phyloP scores from a whole-genome alignment of 1,140 invertebrate species.

The Acromyrmex charruanus region DNA sequence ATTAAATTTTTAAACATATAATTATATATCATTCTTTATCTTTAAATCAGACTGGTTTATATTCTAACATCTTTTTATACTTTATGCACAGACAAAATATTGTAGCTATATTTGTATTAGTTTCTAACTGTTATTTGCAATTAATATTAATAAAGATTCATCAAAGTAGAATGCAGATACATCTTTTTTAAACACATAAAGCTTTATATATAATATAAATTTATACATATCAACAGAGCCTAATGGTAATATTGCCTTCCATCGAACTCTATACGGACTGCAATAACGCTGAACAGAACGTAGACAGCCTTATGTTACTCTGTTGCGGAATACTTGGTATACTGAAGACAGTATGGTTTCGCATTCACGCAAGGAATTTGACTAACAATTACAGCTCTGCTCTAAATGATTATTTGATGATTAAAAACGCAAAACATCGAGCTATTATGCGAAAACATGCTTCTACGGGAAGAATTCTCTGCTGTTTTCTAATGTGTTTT shows the following conservation, averaged over 20 bases:
- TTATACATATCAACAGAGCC: conserved; percentile 33
- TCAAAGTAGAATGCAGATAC: not conserved
- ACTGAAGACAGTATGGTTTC: conserved; percentile 44
- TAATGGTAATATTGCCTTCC: conserved; percentile 2
- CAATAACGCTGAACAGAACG: conserved; percentile 36
- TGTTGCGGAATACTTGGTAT: conserved; percentile 38
- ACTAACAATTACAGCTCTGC: conserved; percentile 47
- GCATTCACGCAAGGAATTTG: not conserved
- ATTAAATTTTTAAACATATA: not conserved
- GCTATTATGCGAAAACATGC: conserved; percentile 53
- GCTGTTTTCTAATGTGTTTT: not conserved
- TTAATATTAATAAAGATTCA: conserved; percentile 14
- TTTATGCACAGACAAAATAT: not conserved
- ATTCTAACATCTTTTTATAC: not conserved
- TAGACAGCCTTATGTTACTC: conserved; percentile 41
- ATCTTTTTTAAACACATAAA: not conserved
- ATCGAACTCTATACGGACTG: conserved; percentile 38
- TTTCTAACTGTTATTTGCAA: not conserved
- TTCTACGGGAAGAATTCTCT: conserved; percentile 17
- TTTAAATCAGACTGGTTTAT: not conserved
- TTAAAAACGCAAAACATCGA: not conserved
- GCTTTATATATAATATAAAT: not conserved
- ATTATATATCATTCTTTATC: not conserved
- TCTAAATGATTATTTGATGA: conserved; percentile 30
- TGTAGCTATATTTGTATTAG: not conserved